Percentiles rank a stretch among this genome's conserved stretches.
Conservation (phyloP, 2,797 vertebrate genomes). For the Rallus crepitans region DNA sequence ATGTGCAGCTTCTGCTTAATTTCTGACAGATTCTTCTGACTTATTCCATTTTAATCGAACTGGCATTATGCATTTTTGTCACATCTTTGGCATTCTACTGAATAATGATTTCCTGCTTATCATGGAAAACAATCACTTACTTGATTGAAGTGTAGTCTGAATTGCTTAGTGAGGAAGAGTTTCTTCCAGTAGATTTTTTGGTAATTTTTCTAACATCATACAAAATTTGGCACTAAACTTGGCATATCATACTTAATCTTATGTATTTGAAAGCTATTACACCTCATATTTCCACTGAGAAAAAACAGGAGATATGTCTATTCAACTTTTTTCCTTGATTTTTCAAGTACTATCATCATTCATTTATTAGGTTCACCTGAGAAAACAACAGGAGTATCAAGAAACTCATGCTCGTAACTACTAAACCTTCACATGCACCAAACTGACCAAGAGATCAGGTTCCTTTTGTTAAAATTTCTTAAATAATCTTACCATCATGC, state of each 20-base stretch:
- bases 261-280: neutral
- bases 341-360: neutral
- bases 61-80: neutral
- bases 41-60: neutral
- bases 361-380: neutral
- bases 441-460: neutral
- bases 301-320: neutral
- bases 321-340: neutral
- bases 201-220: neutral
- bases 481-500: neutral
- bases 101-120: neutral
- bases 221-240: neutral
- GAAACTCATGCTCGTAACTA: neutral
- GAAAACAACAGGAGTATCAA: neutral
- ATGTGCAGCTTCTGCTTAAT: neutral
- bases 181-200: neutral
- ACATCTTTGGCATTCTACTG: neutral
- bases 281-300: neutral
- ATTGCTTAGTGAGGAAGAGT: neutral
- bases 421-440: neutral
- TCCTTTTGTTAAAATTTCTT: neutral
- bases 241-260: neutral
- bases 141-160: neutral
- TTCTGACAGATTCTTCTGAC: neutral
- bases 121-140: neutral